Evolutionary conservation across 2,113 vertebrate genomes (phyloP).

Genomic region (Glaucomys volans): DNA sequence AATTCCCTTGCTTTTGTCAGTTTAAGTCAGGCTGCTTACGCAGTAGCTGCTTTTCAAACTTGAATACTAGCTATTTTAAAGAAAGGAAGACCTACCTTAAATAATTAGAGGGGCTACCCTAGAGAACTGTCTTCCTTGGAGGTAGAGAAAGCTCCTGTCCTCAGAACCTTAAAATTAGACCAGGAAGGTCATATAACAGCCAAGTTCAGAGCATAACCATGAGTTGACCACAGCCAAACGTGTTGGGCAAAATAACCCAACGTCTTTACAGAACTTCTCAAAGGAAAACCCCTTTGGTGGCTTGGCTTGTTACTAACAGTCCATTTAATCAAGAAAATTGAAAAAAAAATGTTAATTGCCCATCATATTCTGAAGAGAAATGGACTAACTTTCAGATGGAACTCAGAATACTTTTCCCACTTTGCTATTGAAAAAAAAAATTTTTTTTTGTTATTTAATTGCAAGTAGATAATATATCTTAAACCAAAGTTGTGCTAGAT

Average conservation of each 20-base stretch:
- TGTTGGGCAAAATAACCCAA: conserved; percentile 58
- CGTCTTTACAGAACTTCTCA: conserved; percentile 8
- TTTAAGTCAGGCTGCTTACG: conserved; percentile 87
- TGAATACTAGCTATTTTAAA: conserved; percentile 80
- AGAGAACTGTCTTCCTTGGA: conserved; percentile 53
- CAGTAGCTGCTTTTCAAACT: conserved; percentile 86
- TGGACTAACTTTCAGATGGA: neutral
- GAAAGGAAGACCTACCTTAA: conserved; percentile 81
- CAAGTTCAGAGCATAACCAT: neutral
- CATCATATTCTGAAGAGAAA: neutral
- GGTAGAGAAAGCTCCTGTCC: conserved; percentile 15
- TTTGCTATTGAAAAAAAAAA: conserved; percentile 30
- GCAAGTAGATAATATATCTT: neutral
- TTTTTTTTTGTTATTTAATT: neutral
- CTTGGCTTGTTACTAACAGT: conserved; percentile 61
- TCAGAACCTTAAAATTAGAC: conserved; percentile 35
- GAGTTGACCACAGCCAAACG: neutral
- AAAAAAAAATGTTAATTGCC: neutral
- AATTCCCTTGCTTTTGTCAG: conserved; percentile 89
- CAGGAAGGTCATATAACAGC: neutral
- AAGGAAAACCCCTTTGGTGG: conserved; percentile 52
- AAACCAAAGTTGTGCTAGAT: conserved; percentile 11
- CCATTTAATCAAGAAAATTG: conserved; percentile 19
- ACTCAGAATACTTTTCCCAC: neutral
- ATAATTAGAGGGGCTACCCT: conserved; percentile 65